Base-by-base conservation (phyloP, 2,888 invertebrate genomes). In the Dasypolia templi region DNA sequence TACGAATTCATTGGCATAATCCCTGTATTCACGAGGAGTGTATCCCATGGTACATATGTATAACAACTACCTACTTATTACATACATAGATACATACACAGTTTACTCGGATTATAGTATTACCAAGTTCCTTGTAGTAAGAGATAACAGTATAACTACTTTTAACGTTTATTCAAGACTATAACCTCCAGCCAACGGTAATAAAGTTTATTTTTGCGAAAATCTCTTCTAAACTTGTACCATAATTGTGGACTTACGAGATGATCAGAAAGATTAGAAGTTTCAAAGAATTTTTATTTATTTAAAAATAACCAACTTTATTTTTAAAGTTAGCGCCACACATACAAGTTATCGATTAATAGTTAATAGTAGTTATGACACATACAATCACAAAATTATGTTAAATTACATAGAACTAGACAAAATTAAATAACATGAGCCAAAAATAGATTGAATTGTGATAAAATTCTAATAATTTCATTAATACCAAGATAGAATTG, bases 1-100 rank as follows among this genome's bases (percentile, higher is more conserved):
- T 32, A 53, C 35, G 39, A 39, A 39, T 39, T 39, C 39, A 29
- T 29, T 39, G n/a, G 5, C 17, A n/a, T 65, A 76, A 76, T 75
- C 49, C 39, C 17, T 35, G 32, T 42, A 58, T 51, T 42, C 49
- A 58, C 29, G 42, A 26, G 26, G 26, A 44, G 29, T n/a, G 3
- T 55, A 39, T 44, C 4, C 2, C n/a, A n/a, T n/a, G n/a, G n/a
- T 44, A 26, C 22, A 6, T 35, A 22, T 35, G 22, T 56, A 44
- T 29, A 42, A 42, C 17, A 42, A 3, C 6, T 12, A 29, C 6
- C 11, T 26, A 6, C 3, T 26, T 29, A 61, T 19, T 22, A 22
- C 7, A 7, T 6, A 26, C 11, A 19, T 46, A 7, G 4, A 26
- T 19, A 49, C 5, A 22, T 42, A 19, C n/a, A 32, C 3, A 22